Percentiles rank a stretch among this genome's conserved stretches.
phyloP scores from a whole-genome alignment of 2,797 vertebrate genomes.

The Megaceryle alcyon region DNA sequence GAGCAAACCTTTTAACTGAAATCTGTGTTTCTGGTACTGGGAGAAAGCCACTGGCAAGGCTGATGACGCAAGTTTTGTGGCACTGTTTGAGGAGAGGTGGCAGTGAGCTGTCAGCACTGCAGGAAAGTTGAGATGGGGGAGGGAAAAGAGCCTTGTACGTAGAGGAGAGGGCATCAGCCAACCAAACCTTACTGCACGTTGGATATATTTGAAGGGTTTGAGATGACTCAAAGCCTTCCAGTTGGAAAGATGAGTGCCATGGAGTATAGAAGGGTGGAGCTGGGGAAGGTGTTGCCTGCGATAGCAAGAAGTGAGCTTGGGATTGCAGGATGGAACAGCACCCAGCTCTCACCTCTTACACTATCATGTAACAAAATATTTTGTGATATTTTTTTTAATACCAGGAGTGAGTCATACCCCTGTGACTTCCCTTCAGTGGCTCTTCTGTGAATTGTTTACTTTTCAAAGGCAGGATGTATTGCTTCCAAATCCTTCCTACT shows the following conservation, averaged over 20 bases:
- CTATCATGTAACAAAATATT: neutral
- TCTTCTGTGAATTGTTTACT: conserved; percentile 52
- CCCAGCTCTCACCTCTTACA: neutral
- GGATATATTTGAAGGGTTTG: neutral
- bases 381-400: neutral
- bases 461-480: neutral
- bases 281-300: neutral
- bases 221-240: neutral
- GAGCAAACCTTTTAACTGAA: neutral
- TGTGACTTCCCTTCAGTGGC: conserved; percentile 7
- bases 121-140: neutral
- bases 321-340: neutral
- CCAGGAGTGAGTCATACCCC: neutral
- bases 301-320: neutral
- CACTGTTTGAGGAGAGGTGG: neutral
- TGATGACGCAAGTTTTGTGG: neutral
- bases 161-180: neutral
- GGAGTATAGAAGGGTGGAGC: neutral
- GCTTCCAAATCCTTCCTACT: neutral
- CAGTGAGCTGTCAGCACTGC: neutral
- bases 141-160: neutral
- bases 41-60: neutral
- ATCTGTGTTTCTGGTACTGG: neutral
- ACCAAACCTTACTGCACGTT: neutral
- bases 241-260: neutral